Evolutionary conservation across 1,140 invertebrate genomes (phyloP), one percentile per base, ranked within the genome.

Genomic region (Drosophila leontia): DNA sequence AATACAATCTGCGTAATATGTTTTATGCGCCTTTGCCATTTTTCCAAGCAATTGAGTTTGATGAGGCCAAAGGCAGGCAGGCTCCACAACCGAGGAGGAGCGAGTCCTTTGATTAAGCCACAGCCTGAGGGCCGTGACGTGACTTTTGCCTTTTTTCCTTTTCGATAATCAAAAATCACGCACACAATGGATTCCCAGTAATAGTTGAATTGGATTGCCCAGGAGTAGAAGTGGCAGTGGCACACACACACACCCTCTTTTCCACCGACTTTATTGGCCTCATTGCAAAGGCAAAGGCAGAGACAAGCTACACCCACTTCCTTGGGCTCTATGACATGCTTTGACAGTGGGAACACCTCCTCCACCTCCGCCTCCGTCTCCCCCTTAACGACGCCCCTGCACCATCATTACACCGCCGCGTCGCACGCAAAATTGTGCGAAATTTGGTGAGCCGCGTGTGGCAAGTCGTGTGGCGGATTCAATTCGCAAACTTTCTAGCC

Each of bases 1-100:
- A 87, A 87, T 87, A 87, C 84, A 87, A 87, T 84, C 84, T 87
- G 85, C 85, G 84, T 90, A 87, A 87, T 87, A 87, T 87, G 85
- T 78, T 87, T 87, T 87, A 87, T 86, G 84, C 84, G 65, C 63
- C 64, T 78, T 77, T 74, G 86, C 82, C 86, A 91, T 86, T 91
- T 91, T 91, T 91, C 90, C 90, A 75, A 78, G 84, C 90, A 91
- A 91, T 91, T 91, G 85, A 91, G 82, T 91, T 91, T 91, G 90
- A 91, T 90, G 90, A 91, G 84, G 87, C 75, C 87, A 26, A 26
- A 1, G 7, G 51, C 61, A 41, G 47, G 26, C 26, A 29, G 47
- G 59, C 35, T 57, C 58, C 41, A 59, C 51, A 44, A 39, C 17
- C 34, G 0, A 29, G 47, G 47, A 19, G 13, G 34, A 23, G 50